Evolutionary conservation across 2,797 vertebrate species (phyloP).

Genomic region (Glyptemys insculpta): DNA sequence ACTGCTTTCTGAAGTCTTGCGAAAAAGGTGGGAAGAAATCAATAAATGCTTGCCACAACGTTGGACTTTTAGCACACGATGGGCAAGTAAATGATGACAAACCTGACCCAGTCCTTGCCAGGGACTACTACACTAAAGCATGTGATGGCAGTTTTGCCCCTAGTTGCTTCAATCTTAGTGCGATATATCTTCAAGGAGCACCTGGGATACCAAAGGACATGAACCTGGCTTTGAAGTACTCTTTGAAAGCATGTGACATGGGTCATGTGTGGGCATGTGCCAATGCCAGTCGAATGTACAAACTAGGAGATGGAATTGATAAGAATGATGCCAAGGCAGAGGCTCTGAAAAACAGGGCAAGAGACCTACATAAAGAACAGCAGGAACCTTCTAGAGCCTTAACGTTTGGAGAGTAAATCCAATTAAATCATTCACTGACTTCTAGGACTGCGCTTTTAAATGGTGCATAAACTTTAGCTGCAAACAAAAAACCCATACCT

Average conservation of each 20-base stretch:
- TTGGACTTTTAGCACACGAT: slow-evolving; percentile 88
- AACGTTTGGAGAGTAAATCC: slow-evolving; percentile 86
- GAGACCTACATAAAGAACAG: slow-evolving; percentile 85
- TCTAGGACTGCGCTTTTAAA: neutral
- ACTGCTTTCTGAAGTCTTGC: slow-evolving; percentile 90
- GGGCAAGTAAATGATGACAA: slow-evolving; percentile 82
- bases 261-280: slow-evolving; percentile 95
- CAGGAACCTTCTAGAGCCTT: slow-evolving; percentile 84
- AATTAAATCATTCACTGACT: neutral
- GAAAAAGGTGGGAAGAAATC: slow-evolving; percentile 90
- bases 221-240: slow-evolving; percentile 88
- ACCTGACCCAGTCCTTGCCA: slow-evolving; percentile 81
- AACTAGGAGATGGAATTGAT: slow-evolving; percentile 90
- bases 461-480: neutral
- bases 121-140: slow-evolving; percentile 90
- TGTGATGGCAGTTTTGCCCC: slow-evolving; percentile 88
- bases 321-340: slow-evolving; percentile 92
- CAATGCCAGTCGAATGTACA: slow-evolving; percentile 97
- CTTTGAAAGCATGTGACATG: slow-evolving; percentile 91
- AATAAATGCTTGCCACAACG: slow-evolving; percentile 90
- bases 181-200: slow-evolving; percentile 88
- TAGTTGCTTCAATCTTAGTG: slow-evolving; percentile 95
- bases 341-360: slow-evolving; percentile 91
- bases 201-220: slow-evolving; percentile 88
- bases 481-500: fast-evolving